phyloP scores from a whole-genome alignment of 2,888 invertebrate genomes.

The Phorcus lineatus region DNA sequence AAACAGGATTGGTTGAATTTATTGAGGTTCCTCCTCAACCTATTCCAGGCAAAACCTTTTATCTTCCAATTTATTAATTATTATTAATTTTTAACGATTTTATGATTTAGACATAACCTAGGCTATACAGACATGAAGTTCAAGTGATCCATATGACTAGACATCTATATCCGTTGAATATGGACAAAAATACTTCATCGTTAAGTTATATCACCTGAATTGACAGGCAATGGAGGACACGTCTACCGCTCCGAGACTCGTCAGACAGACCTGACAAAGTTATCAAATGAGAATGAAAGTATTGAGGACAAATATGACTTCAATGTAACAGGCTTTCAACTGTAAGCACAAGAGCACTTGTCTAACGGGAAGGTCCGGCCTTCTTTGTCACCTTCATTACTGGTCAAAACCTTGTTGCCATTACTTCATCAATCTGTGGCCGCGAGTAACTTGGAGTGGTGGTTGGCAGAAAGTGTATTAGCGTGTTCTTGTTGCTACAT shows the following conservation, averaged over 20 bases:
- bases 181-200: too few species aligned
- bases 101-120: too few species aligned
- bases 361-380: neutral
- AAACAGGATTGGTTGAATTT: too few species aligned
- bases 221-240: conserved; percentile 1
- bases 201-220: neutral
- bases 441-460: neutral
- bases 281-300: neutral
- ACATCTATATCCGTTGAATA: too few species aligned
- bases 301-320: neutral
- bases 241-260: neutral
- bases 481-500: neutral
- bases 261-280: conserved; percentile 8
- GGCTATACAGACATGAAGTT: too few species aligned
- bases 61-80: too few species aligned
- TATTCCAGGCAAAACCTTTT: too few species aligned
- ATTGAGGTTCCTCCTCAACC: too few species aligned
- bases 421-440: neutral
- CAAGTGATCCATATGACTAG: too few species aligned
- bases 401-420: conserved; percentile 2
- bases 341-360: neutral
- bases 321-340: neutral
- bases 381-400: conserved; percentile 5
- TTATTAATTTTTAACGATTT: too few species aligned
- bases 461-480: conserved; percentile 15